Evolutionary conservation across 1,140 invertebrate species (phyloP), one percentile per base, ranked within the genome.

Genomic region (Agrypnia vestita): DNA sequence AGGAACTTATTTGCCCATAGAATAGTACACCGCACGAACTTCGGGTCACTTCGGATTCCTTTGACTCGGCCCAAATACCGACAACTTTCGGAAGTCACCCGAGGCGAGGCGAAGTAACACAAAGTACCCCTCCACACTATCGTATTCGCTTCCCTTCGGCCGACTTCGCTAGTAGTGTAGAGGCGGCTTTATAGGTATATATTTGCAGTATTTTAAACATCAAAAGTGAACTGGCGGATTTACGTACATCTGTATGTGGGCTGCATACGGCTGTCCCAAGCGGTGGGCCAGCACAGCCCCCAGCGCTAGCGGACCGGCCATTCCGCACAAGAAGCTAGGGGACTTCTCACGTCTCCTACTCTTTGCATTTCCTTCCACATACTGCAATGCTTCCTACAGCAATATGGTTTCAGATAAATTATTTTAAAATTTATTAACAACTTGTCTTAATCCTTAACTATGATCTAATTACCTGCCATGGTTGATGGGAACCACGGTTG

Each of bases 281-380:
- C 88, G 90, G 83, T 92, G 86, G 83, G 92, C 90, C 53, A 95
- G 87, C 0, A 95, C 91, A 78, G 94, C 92, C 74, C 89, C 91
- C 17, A 96, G 85, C 13, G 95, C 92, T 46, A 96, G 84, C 17
- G 94, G 94, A 35, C 96, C 96, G 53, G 93, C 91, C 89, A 93
- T 93, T 72, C 96, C 96, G 90, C 93, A 95, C 15, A 96, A 85
- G 86, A 96, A 96, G 64, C 94, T 93, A 13, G 93, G 88, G 79
- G 91, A 85, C 61, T 84, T 59, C n/a, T 19, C 69, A 11, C 56
- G 53, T 35, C 53, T 59, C 84, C 62, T 84, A 87, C 84, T 88
- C 35, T 15, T 15, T 51, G 49, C n/a, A 84, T 85, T 81, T n/a
- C 91, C 44, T 81, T 89, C 86, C 51, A 93, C 81, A 67, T 91